Percentiles rank a stretch among this genome's conserved stretches.
These are phyloP conservation scores for Cherax quadricarinatus DNA, from an alignment of 1,140 invertebrate species.

Conservation along the genomic window DNA sequence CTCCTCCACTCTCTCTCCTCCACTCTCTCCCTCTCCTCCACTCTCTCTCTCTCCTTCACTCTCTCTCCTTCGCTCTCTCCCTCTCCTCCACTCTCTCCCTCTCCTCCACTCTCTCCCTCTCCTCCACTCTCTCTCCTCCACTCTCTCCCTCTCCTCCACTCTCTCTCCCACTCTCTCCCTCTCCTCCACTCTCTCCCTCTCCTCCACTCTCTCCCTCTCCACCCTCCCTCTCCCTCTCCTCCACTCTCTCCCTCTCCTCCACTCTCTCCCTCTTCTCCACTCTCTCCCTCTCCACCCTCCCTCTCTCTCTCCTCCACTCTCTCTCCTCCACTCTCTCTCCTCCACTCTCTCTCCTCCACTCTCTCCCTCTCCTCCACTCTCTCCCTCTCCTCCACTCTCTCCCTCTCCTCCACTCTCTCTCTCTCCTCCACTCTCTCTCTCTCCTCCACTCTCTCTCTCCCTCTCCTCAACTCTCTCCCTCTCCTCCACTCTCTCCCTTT, in stretches of 20 bases:
- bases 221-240: neutral
- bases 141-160: neutral
- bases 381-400: neutral
- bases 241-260: constrained; percentile 5
- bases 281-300: neutral
- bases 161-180: neutral
- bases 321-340: neutral
- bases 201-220: neutral
- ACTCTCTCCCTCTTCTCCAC: neutral
- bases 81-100: neutral
- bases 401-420: constrained; percentile 9
- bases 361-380: neutral
- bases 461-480: neutral
- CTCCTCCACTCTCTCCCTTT: constrained; percentile 8
- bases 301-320: neutral
- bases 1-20: constrained; percentile 10
- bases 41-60: neutral
- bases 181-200: constrained; percentile 14
- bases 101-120: constrained; percentile 11
- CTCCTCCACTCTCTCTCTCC: neutral
- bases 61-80: no score
- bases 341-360: neutral
- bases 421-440: neutral
- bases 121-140: neutral
- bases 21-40: neutral